Percentiles rank a stretch among this genome's conserved stretches.
Evolutionary conservation across 1,140 invertebrate species (phyloP).

Genomic region (Gryon sp.): DNA sequence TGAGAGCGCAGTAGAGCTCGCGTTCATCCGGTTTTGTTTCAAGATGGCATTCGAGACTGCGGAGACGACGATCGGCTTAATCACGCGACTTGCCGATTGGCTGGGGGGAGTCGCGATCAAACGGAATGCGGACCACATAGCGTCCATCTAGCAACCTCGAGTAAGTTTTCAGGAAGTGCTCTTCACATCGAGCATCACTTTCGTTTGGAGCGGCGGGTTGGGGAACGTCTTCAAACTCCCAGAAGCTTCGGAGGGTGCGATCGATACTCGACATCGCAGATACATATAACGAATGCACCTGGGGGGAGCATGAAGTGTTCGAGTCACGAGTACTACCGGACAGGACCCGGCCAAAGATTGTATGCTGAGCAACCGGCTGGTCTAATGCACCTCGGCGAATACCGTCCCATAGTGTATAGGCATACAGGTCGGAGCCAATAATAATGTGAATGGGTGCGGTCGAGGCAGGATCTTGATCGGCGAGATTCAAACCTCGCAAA

Average conservation of each 20-base stretch:
- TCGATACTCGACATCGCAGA: not conserved
- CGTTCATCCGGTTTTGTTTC: not conserved
- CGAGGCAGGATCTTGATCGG: not conserved
- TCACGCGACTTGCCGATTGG: not conserved
- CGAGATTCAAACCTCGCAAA: not conserved
- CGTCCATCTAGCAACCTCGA: not conserved
- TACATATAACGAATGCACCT: too few relatives aligned
- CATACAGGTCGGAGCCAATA: conserved; percentile 5
- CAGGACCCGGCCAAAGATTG: not conserved
- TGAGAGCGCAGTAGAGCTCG: not conserved
- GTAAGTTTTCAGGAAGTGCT: not conserved
- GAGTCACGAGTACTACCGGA: not conserved
- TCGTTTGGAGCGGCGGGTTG: not conserved
- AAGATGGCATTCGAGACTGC: not conserved
- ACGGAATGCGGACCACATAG: not conserved
- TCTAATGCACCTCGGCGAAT: not conserved
- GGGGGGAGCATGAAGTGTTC: too few relatives aligned
- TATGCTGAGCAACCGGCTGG: not conserved
- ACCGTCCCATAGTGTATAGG: not conserved
- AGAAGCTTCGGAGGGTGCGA: not conserved
- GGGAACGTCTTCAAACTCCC: not conserved
- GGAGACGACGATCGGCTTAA: not conserved
- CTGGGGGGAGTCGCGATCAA: not conserved
- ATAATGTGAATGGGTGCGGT: not conserved
- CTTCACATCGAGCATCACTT: not conserved